These are phyloP conservation scores for Proisotoma minuta DNA, from an alignment of 2,888 invertebrate species.

Conservation along the genomic window DNA sequence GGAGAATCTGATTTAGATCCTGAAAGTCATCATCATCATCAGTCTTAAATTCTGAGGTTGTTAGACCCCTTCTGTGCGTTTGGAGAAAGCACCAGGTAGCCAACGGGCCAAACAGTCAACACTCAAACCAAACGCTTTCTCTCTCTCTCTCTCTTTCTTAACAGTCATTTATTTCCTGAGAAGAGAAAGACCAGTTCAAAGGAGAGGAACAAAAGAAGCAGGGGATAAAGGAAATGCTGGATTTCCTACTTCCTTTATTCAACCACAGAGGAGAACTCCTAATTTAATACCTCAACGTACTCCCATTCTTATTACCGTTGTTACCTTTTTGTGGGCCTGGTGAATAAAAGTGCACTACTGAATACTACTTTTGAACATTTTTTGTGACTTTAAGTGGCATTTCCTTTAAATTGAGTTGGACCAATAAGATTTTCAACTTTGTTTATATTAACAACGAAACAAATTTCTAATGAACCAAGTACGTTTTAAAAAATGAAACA, in stretches of 20 bases:
- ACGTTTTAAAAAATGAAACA: too few relatives aligned
- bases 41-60: background rate
- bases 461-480: too few relatives aligned
- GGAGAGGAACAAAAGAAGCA: background rate
- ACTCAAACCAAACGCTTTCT: too few relatives aligned
- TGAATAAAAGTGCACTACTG: background rate
- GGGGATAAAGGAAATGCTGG: conserved; percentile 7
- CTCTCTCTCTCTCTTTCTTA: too few relatives aligned
- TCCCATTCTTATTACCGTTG: background rate
- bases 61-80: background rate
- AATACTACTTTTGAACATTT: background rate
- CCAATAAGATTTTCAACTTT: background rate
- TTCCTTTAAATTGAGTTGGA: background rate
- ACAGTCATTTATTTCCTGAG: conserved; percentile 7
- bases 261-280: background rate
- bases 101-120: background rate
- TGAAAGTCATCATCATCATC: conserved; percentile 6
- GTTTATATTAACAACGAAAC: too few relatives aligned
- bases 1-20: conserved; percentile 19
- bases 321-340: background rate
- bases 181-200: conserved; percentile 6
- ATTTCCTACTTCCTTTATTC: conserved; percentile 11
- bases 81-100: background rate
- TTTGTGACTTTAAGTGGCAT: background rate
- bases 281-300: conserved; percentile 3